These are phyloP conservation scores for Ficedula albicollis DNA, from an alignment of 2,797 vertebrate genomes.

Conservation along the genomic window DNA sequence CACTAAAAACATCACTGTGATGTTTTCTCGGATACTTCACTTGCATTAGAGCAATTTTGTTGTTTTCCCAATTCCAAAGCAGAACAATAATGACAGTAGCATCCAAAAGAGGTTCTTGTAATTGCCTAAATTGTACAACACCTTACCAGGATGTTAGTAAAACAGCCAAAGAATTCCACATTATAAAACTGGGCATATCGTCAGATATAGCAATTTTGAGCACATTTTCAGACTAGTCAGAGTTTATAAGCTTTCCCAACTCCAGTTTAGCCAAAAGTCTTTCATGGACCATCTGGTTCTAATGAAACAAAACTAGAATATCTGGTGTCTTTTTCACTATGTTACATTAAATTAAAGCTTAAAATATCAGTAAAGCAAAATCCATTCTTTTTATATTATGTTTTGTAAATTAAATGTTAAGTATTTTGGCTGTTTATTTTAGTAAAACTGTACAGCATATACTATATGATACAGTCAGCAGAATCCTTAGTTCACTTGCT, in stretches of 20 bases:
- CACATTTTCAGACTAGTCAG: constrained; percentile 46
- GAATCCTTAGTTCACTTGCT: constrained; percentile 7
- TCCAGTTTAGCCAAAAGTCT: constrained; percentile 19
- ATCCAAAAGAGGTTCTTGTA: constrained; percentile 42
- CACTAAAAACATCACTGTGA: background rate
- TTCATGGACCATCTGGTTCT: constrained; percentile 57
- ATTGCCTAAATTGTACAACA: constrained; percentile 57
- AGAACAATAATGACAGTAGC: constrained; percentile 45
- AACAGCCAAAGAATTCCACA: constrained; percentile 28
- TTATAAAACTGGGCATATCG: constrained; percentile 48
- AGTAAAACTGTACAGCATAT: background rate
- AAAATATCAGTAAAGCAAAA: constrained; percentile 42
- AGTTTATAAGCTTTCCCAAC: constrained; percentile 47
- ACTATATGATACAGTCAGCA: constrained; percentile 12
- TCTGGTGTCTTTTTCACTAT: constrained; percentile 42
- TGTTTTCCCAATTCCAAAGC: constrained; percentile 1
- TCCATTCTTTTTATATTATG: constrained; percentile 33
- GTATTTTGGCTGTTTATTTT: constrained; percentile 31
- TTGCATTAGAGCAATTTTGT: constrained; percentile 12
- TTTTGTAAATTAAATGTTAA: constrained; percentile 19
- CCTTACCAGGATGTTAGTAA: constrained; percentile 34
- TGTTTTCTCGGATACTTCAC: background rate
- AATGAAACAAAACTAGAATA: constrained; percentile 49
- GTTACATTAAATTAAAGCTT: constrained; percentile 53
- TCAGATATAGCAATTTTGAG: constrained; percentile 50